Evolutionary conservation across 2,113 vertebrate genomes (phyloP).

Genomic region (Promerops cafer): DNA sequence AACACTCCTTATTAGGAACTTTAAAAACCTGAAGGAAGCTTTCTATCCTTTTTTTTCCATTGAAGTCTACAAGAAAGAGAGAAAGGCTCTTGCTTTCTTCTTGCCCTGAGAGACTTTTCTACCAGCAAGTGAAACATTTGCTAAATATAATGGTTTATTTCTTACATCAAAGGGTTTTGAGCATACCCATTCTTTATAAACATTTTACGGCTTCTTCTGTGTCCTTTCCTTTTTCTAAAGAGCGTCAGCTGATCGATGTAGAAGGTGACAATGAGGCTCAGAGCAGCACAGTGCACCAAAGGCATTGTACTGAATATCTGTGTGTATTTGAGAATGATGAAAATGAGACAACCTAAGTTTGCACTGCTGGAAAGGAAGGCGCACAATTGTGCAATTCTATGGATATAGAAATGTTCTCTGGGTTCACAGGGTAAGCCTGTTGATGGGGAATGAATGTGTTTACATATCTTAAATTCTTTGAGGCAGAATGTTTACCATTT

Average conservation of each 20-base stretch:
- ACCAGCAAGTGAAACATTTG: background rate
- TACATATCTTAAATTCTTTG: slow-evolving; percentile 38
- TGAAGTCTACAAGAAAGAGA: background rate
- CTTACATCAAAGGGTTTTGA: background rate
- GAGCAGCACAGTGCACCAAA: background rate
- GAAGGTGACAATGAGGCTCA: background rate
- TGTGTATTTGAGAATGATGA: background rate
- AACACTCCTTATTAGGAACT: slow-evolving; percentile 45
- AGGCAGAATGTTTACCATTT: background rate
- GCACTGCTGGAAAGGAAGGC: background rate
- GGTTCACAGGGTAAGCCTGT: slow-evolving; percentile 10
- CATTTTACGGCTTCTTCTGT: background rate
- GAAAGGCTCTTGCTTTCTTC: background rate
- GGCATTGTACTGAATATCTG: background rate
- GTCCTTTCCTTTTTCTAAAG: background rate
- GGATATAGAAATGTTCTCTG: background rate
- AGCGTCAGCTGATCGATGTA: background rate
- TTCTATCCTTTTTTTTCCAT: background rate
- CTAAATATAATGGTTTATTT: background rate
- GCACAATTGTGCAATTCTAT: background rate
- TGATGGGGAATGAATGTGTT: slow-evolving; percentile 13
- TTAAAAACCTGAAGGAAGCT: slow-evolving; percentile 8
- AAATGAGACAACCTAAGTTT: slow-evolving; percentile 6
- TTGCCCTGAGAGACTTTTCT: background rate
- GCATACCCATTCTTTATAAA: background rate